Base-by-base conservation (phyloP, 1,140 invertebrate genomes). In the Drosophila bifasciata region DNA sequence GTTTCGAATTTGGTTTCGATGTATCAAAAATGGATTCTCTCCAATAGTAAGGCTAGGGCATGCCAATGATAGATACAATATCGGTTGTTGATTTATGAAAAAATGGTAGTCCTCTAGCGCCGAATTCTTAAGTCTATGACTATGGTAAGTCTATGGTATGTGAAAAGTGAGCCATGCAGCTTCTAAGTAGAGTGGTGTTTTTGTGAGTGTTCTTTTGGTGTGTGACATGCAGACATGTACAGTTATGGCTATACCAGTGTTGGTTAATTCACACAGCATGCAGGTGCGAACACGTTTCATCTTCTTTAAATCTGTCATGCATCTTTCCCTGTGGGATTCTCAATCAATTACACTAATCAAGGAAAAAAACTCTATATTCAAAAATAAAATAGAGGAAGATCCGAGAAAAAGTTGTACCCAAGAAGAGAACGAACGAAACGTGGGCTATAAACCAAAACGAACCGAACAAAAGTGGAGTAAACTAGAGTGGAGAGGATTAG, bases 391-490 rank as follows among this genome's bases (percentile, higher is more conserved):
- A 36, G 0, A 55, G 17, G 49, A 68, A 74, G 61, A 52, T 75
- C 60, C 61, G 28, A 66, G 62, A 55, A 75, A 72, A 52, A 62
- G 39, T 48, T 11, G 11, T 53, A 55, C 66, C 61, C 59, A 74
- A 79, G 44, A 70, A 72, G 64, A 79, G 61, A 86, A 53, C 58
- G 40, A 76, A 86, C 51, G 52, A 51, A 73, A 64, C 69, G 70
- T 68, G 64, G 67, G 45, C 19, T 43, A 43, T 59, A 57, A 74
- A 60, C 55, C 76, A 77, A 77, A 89, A 76, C 55, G 69, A 88
- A 76, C 67, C 53, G 63, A 84, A 89, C 79, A 40, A 52, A 73
- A 52, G 69, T 78, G 64, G 32, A 67, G 8, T 73, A 61, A 74
- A 74, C 70, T 63, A 64, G 56, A 52, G 59, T 74, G 60, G 69